Evolutionary conservation across 2,888 invertebrate genomes (phyloP).

Genomic region (Vandiemenella viatica): DNA sequence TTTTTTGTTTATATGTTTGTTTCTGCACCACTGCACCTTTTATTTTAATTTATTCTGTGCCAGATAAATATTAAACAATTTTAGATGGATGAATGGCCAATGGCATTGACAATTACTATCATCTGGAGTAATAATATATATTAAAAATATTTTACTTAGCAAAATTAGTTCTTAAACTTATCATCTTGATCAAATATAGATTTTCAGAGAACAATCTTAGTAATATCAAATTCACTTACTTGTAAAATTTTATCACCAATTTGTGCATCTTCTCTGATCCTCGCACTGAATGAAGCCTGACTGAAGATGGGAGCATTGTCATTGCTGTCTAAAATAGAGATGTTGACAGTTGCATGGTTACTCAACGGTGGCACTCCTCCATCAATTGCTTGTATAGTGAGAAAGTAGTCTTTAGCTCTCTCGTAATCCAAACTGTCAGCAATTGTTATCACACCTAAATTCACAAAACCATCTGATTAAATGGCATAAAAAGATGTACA

Average conservation of each 20-base stretch:
- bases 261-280: conserved; percentile 63
- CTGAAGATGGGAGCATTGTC: conserved; percentile 75
- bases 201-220: background rate
- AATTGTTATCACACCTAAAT: conserved; percentile 53
- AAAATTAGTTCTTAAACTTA: too few relatives aligned
- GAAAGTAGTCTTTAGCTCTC: conserved; percentile 64
- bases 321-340: conserved; percentile 71
- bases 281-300: conserved; percentile 57
- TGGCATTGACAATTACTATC: too few relatives aligned
- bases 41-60: too few relatives aligned
- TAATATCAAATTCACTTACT: conserved; percentile 28
- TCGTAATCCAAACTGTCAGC: conserved; percentile 77
- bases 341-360: conserved; percentile 73
- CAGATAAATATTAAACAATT: too few relatives aligned
- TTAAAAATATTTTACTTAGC: too few relatives aligned
- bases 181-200: background rate
- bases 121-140: too few relatives aligned
- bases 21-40: too few relatives aligned
- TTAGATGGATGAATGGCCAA: too few relatives aligned
- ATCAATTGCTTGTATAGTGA: conserved; percentile 82
- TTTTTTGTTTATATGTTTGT: too few relatives aligned
- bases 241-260: conserved; percentile 57
- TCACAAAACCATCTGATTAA: conserved; percentile 4
- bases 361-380: conserved; percentile 78
- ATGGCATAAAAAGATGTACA: background rate